Evolutionary conservation across 2,113 vertebrate genomes (phyloP), one percentile per base, ranked within the genome.

Genomic region (Pterophyllum scalare): DNA sequence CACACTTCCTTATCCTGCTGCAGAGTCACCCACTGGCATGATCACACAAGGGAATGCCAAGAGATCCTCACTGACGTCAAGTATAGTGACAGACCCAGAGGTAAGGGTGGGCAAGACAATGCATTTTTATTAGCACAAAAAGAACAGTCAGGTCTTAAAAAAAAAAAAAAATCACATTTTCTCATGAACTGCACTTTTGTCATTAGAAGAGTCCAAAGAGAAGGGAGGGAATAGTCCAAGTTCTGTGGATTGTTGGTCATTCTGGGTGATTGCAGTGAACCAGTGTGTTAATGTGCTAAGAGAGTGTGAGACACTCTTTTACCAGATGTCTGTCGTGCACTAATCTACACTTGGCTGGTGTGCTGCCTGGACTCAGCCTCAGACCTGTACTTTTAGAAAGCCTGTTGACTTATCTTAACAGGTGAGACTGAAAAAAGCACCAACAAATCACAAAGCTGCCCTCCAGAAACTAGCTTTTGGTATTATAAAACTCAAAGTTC

Each of bases 81-180:
- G 90, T 3, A 83, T 83, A 22, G 62, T 49, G 2, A 84, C 89
- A 58, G 92, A 94, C 59, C 33, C 79, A 56, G 92, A 95, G 91
- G 94, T 95, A 88, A 89, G 89, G 14, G 2, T n/a, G 2, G 56
- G 59, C 13, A 60, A 38, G 13, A 26, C 9, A 1, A 67, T 33
- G 31, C 46, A 7, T 52, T 52, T 49, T 72, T 72, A 31, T 31
- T 46, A 52, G 43, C 46, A n/a, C 24, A 1, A 5, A 17, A 54
- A 28, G 26, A 9, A 72, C 43, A 72, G 43, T 49, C 20, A 17
- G 49, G 6, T 52, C 65, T 28, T 52, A 3, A 70, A 70, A 28
- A 52, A 28, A 28, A 28, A 28, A 28, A 28, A 28, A 28, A 28
- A 20, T 49, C 46, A 49, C 14, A 15, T 2, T 6, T 52, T 52